A percentile compares a stretch with the other conserved stretches of the same genome.
These are phyloP conservation scores for Tenthredo notha DNA, from an alignment of 2,888 invertebrate species.

Conservation along the genomic window DNA sequence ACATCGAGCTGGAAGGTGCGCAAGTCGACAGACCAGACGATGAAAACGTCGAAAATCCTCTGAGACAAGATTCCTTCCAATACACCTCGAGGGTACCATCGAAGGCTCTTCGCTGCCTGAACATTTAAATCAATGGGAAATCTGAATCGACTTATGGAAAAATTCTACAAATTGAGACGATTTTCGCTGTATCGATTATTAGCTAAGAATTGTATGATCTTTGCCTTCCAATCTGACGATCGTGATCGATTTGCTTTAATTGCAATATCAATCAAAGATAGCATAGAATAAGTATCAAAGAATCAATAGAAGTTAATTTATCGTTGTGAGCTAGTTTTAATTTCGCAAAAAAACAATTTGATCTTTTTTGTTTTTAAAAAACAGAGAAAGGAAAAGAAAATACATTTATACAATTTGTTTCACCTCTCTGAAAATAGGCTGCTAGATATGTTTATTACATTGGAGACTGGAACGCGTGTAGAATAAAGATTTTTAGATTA, in stretches of 20 bases:
- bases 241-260: not conserved
- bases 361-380: not conserved
- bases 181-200: conserved; percentile 9
- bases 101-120: conserved; percentile 88
- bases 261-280: not conserved
- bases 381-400: not conserved
- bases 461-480: not conserved
- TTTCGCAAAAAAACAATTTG: not conserved
- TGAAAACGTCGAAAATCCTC: conserved; percentile 78
- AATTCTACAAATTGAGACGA: not conserved
- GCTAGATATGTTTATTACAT: not conserved
- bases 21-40: conserved; percentile 66
- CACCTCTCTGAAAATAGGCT: not conserved
- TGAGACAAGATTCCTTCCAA: conserved; percentile 82
- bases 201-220: not conserved
- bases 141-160: not conserved
- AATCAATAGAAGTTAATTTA: not conserved
- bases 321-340: not conserved
- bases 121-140: conserved; percentile 81
- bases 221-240: not conserved
- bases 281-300: not conserved
- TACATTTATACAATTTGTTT: not conserved
- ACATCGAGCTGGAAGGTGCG: conserved; percentile 60
- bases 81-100: conserved; percentile 87
- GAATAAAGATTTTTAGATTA: not conserved